phyloP scores from a whole-genome alignment of 2,888 invertebrate species.

The Epicampocera succincta region DNA sequence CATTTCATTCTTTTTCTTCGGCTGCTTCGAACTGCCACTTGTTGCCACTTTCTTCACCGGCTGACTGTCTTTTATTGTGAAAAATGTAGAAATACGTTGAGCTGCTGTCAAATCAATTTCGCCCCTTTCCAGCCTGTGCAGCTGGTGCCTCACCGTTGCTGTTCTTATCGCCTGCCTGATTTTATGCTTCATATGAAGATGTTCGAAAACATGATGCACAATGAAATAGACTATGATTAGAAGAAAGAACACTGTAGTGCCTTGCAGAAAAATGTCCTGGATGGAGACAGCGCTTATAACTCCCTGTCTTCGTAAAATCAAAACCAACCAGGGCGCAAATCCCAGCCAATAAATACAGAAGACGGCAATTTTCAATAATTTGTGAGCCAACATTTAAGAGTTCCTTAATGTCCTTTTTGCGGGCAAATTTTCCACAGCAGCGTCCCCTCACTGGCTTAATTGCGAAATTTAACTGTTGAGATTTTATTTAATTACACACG shows the following conservation, averaged over 20 bases:
- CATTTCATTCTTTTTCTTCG: not conserved
- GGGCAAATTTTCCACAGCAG: not conserved
- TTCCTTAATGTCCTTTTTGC: too few relatives aligned
- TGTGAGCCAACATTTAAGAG: conserved; percentile 26
- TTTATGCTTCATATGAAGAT: conserved; percentile 45
- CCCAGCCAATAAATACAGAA: conserved; percentile 57
- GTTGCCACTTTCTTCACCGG: not conserved
- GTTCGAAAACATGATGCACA: conserved; percentile 48
- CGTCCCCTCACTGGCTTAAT: not conserved
- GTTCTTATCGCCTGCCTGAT: conserved; percentile 40
- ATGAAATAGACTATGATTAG: conserved; percentile 40
- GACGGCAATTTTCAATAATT: conserved; percentile 30
- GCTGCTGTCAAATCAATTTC: conserved; percentile 46
- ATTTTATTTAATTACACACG: conserved; percentile 14
- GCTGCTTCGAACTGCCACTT: not conserved
- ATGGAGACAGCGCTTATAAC: not conserved
- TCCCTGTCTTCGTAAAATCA: conserved; percentile 15
- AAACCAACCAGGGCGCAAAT: conserved; percentile 39
- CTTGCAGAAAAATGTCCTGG: conserved; percentile 25
- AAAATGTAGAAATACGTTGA: conserved; percentile 41
- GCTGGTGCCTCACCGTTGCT: conserved; percentile 34
- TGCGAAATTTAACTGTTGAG: conserved; percentile 16
- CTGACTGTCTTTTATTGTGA: conserved; percentile 1
- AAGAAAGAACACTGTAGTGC: conserved; percentile 31
- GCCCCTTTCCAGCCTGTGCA: conserved; percentile 40